Evolutionary conservation across 2,797 vertebrate genomes (phyloP).

Genomic region (Lithobates sylvaticus): DNA sequence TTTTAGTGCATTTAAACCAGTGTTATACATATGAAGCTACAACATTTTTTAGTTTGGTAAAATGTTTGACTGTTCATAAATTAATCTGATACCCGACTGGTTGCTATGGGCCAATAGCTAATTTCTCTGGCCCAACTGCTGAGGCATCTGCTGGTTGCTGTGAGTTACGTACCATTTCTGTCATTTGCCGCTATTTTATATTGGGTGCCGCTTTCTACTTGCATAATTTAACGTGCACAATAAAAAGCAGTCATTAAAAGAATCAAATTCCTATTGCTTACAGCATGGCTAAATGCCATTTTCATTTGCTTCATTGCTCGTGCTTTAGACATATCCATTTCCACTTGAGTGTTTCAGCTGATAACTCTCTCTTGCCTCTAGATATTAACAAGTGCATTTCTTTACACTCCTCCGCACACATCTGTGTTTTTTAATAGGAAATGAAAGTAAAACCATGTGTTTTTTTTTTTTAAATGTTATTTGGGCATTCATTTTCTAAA

Average conservation of each 20-base stretch:
- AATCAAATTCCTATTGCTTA: not conserved
- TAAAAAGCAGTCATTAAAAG: not conserved
- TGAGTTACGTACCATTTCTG: not conserved
- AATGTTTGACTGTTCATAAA: too few species aligned
- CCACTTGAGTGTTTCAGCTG: not conserved
- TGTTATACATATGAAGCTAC: too few species aligned
- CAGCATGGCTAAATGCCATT: not conserved
- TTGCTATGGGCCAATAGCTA: too few species aligned
- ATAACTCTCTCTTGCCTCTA: not conserved
- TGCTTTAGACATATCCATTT: not conserved
- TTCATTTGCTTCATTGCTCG: constrained; percentile 6
- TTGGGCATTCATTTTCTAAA: not conserved
- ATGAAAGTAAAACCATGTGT: not conserved
- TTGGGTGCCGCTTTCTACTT: not conserved
- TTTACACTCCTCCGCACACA: not conserved
- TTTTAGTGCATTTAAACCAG: too few species aligned
- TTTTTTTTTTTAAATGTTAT: not conserved
- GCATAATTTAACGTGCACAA: not conserved
- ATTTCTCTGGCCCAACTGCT: too few species aligned
- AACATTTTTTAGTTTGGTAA: too few species aligned
- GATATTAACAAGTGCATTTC: constrained; percentile 2
- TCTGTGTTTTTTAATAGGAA: not conserved
- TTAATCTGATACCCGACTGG: too few species aligned
- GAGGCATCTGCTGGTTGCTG: not conserved
- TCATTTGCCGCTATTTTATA: not conserved